Percentiles rank a stretch among this genome's conserved stretches.
These are phyloP conservation scores for Odontocerum albicorne DNA, from an alignment of 2,888 invertebrate species.

Conservation along the genomic window DNA sequence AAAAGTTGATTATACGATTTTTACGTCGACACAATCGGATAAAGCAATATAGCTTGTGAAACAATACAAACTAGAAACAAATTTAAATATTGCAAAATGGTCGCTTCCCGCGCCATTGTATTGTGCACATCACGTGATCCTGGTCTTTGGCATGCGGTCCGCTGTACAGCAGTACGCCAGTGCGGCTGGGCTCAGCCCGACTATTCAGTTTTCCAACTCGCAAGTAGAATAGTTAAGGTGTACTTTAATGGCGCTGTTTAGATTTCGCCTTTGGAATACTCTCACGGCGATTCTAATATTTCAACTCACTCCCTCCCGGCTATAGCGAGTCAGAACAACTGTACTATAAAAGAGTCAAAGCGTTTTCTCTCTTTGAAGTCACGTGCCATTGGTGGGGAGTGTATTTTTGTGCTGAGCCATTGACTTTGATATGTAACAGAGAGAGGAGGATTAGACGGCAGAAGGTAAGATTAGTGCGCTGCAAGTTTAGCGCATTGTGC, in stretches of 20 bases:
- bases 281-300: too few species aligned
- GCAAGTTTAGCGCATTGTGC: constrained; percentile 30
- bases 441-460: too few species aligned
- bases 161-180: too few species aligned
- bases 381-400: too few species aligned
- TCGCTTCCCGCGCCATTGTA: constrained; percentile 7
- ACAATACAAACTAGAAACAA: neutral
- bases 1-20: too few species aligned
- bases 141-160: constrained; percentile 10
- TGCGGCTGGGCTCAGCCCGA: constrained; percentile 12
- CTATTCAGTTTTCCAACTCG: constrained; percentile 19
- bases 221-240: constrained; percentile 33
- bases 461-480: constrained; percentile 25
- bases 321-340: too few species aligned
- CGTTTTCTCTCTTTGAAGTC: too few species aligned
- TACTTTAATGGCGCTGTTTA: constrained; percentile 23
- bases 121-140: constrained; percentile 2
- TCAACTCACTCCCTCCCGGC: too few species aligned
- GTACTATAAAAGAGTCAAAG: too few species aligned
- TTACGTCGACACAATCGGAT: too few species aligned
- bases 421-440: constrained; percentile 4
- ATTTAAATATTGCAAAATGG: constrained; percentile 2
- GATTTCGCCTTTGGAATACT: constrained; percentile 19
- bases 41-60: too few species aligned
- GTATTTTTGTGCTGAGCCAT: neutral